phyloP scores from a whole-genome alignment of 2,797 vertebrate genomes.

The Lagorchestes hirsutus region DNA sequence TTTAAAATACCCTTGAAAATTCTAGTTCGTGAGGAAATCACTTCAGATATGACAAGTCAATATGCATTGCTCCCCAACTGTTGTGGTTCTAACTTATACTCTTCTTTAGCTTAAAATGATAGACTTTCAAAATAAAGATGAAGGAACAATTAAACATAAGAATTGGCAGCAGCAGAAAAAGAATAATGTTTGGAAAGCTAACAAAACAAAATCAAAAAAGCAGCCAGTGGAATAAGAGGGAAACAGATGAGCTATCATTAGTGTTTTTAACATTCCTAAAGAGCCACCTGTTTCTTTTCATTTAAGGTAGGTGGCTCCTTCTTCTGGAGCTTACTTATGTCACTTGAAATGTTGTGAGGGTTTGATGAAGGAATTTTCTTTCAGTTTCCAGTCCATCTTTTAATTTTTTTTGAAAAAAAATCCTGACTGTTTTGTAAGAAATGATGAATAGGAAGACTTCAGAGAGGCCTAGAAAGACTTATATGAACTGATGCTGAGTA shows the following conservation, averaged over 20 bases:
- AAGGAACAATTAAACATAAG: constrained; percentile 18
- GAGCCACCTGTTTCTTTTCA: neutral
- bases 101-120: constrained; percentile 59
- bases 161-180: neutral
- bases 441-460: too few species aligned
- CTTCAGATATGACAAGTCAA: neutral
- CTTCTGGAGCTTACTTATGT: neutral
- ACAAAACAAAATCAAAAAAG: neutral
- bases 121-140: constrained; percentile 33
- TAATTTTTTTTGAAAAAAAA: too few species aligned
- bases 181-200: constrained; percentile 1
- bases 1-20: constrained; percentile 6
- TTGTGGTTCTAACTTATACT: constrained; percentile 35
- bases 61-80: constrained; percentile 33
- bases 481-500: too few species aligned
- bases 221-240: neutral
- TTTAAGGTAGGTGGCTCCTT: neutral
- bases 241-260: neutral
- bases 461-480: too few species aligned
- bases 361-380: neutral
- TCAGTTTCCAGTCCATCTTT: too few species aligned
- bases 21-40: constrained; percentile 21
- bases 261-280: neutral
- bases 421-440: too few species aligned
- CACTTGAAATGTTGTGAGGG: neutral